Conservation (phyloP, 2,797 vertebrate genomes). For the Huso huso region DNA sequence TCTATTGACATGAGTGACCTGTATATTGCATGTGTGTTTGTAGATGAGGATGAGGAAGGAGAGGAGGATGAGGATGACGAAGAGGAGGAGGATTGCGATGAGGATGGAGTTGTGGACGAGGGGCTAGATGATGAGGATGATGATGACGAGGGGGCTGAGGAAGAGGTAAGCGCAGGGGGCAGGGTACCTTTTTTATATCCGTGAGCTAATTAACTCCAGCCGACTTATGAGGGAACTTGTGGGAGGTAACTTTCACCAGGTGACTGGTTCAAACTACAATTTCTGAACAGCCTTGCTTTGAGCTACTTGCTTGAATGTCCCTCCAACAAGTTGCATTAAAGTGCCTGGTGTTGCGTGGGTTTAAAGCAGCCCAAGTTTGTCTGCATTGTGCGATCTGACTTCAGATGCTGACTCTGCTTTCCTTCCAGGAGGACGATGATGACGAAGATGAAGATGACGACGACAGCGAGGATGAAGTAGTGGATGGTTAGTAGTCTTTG, state of each 20-base stretch:
- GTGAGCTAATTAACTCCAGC: no score
- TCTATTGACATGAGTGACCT: background rate
- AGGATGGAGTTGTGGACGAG: constrained; percentile 18
- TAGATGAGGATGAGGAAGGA: constrained; percentile 14
- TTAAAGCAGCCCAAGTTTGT: constrained; percentile 17
- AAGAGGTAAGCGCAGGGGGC: constrained; percentile 30
- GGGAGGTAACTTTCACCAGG: no score
- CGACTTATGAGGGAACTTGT: no score
- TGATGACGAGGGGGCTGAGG: constrained; percentile 38
- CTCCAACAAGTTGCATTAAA: no score
- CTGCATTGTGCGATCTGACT: no score
- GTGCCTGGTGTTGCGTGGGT: no score
- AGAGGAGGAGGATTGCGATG: background rate
- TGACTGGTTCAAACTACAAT: no score
- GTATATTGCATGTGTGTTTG: background rate
- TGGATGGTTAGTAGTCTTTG: background rate
- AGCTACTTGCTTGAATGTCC: no score
- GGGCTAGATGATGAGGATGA: constrained; percentile 16
- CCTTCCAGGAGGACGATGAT: background rate
- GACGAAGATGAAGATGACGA: constrained; percentile 38
- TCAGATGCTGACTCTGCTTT: no score
- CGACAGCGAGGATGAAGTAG: constrained; percentile 40
- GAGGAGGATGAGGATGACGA: constrained; percentile 15
- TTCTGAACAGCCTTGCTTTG: no score
- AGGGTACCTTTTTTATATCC: no score